A percentile compares a stretch with the other conserved stretches of the same genome.
Conservation (phyloP, 2,113 vertebrate species). For the Oxyruncus cristatus region DNA sequence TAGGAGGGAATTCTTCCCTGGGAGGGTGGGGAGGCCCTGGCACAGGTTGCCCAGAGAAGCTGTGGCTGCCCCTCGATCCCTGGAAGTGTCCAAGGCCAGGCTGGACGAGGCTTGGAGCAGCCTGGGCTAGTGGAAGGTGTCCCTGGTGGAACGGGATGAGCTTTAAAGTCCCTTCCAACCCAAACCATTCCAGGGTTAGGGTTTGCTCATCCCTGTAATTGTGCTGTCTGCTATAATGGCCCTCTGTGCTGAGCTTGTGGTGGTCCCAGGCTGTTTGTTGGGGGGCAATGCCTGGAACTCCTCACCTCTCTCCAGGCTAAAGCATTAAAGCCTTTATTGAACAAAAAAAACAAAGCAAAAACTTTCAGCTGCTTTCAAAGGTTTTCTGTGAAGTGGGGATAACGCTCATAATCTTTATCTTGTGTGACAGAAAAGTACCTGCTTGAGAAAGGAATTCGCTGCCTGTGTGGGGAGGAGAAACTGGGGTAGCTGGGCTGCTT, state of each 20-base stretch:
- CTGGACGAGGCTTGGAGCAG: not conserved
- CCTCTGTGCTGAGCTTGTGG: not conserved
- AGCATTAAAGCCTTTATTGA: not conserved
- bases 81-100: not conserved
- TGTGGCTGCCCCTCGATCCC: not conserved
- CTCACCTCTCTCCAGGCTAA: not conserved
- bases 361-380: not conserved
- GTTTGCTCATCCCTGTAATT: not conserved
- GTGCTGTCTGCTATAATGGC: no score
- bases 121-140: not conserved
- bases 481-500: fast-evolving
- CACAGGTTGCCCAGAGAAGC: not conserved
- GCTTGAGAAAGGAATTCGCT: not conserved
- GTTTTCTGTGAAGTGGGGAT: not conserved
- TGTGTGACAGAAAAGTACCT: not conserved
- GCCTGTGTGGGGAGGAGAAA: not conserved
- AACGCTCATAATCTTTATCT: not conserved
- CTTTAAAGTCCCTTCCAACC: not conserved
- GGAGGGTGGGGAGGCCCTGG: not conserved
- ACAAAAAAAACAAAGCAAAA: not conserved
- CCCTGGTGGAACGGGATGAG: not conserved
- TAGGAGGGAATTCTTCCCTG: not conserved
- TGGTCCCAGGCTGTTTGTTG: fast-evolving
- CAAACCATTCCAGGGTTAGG: not conserved
- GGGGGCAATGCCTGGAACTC: no score